These are phyloP conservation scores for Nebria salina DNA, from an alignment of 2,888 invertebrate genomes.

Conservation along the genomic window DNA sequence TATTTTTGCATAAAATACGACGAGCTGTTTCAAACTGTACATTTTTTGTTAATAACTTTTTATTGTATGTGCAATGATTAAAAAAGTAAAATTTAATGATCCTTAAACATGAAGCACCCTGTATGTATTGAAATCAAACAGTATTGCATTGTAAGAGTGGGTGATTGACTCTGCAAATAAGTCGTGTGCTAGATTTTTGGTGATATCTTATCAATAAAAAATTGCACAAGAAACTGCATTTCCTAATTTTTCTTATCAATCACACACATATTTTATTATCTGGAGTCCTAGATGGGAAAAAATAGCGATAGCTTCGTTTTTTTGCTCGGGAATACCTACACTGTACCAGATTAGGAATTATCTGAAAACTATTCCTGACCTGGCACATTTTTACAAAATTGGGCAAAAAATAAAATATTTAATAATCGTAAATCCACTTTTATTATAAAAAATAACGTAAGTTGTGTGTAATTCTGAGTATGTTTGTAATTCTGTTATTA, in stretches of 20 bases:
- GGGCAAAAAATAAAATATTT: no score
- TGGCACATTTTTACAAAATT: neutral
- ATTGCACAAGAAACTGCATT: slow-evolving; percentile 36
- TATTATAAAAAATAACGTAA: no score
- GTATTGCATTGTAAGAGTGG: neutral
- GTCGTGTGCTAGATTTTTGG: neutral
- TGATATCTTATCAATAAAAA: slow-evolving; percentile 25
- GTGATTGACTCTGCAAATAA: neutral
- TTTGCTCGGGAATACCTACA: neutral
- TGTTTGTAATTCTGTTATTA: no score
- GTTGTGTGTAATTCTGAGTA: no score
- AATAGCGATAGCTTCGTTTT: neutral
- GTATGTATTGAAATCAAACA: no score
- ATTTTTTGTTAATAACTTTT: no score
- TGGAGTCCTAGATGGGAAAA: slow-evolving; percentile 9
- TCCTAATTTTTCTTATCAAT: slow-evolving; percentile 37
- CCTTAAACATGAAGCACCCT: no score
- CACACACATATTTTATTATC: neutral
- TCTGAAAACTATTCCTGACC: neutral
- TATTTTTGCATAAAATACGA: no score
- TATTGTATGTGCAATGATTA: no score
- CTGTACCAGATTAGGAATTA: neutral
- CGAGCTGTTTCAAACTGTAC: no score
- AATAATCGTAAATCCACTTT: no score
- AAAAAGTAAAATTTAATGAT: no score